phyloP scores from a whole-genome alignment of 2,888 invertebrate species.

The Andrena praecox region DNA sequence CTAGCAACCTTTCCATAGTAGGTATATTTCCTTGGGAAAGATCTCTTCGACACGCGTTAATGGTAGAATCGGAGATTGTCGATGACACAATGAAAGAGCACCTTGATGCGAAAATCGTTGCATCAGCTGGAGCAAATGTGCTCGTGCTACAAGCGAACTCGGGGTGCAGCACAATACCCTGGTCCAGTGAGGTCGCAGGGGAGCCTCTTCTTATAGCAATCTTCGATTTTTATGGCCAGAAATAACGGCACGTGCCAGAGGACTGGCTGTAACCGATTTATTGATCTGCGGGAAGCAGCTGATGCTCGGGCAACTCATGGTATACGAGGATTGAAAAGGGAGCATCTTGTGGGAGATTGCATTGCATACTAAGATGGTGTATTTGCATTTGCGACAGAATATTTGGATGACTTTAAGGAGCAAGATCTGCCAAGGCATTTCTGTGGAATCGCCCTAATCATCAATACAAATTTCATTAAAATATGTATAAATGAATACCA shows the following conservation, averaged over 20 bases:
- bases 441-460: too few species aligned
- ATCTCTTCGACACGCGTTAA: not conserved
- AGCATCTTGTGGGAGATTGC: not conserved
- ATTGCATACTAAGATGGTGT: not conserved
- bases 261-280: conserved; percentile 80
- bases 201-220: conserved; percentile 62
- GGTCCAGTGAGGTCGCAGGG: conserved; percentile 59
- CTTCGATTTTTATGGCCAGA: conserved; percentile 73
- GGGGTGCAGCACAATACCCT: conserved; percentile 67
- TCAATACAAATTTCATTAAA: too few species aligned
- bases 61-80: not conserved
- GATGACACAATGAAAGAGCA: conserved; percentile 25
- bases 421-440: too few species aligned
- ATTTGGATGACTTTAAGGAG: too few species aligned
- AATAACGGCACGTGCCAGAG: conserved; percentile 81
- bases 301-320: conserved; percentile 62
- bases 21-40: not conserved
- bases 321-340: not conserved
- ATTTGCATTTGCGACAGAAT: too few species aligned
- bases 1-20: not conserved
- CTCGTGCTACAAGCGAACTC: conserved; percentile 56
- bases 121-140: conserved; percentile 67
- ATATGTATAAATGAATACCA: too few species aligned
- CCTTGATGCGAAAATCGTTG: conserved; percentile 40
- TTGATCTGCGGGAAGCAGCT: conserved; percentile 75